phyloP scores from a whole-genome alignment of 2,113 vertebrate genomes.

The Eira barbara region DNA sequence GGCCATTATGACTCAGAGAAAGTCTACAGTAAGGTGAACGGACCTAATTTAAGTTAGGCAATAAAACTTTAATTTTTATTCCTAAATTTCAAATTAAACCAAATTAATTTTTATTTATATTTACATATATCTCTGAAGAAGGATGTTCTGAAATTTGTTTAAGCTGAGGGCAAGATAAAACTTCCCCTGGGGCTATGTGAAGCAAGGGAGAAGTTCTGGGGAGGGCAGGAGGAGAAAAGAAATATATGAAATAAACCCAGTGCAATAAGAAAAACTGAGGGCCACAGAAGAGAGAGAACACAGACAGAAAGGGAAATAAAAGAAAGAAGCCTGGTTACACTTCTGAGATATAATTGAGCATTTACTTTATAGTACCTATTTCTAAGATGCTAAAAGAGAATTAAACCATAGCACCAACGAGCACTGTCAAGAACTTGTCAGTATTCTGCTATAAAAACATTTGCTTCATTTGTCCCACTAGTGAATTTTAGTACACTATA shows the following conservation, averaged over 20 bases:
- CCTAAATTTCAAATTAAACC: slow-evolving; percentile 21
- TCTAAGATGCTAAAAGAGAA: slow-evolving; percentile 10
- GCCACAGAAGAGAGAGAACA: background rate
- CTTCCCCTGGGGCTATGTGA: background rate
- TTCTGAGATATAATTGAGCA: background rate
- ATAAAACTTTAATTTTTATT: slow-evolving; percentile 3
- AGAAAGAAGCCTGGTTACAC: background rate
- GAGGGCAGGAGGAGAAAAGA: background rate
- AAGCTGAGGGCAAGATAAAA: background rate
- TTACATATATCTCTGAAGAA: background rate
- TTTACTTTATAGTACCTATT: background rate
- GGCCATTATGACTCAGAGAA: background rate
- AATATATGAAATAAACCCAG: background rate
- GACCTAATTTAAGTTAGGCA: background rate
- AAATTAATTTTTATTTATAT: background rate
- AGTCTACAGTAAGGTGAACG: background rate
- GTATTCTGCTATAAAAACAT: background rate
- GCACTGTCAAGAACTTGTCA: background rate
- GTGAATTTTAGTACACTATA: background rate
- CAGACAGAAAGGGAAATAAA: background rate
- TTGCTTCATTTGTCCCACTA: slow-evolving; percentile 25
- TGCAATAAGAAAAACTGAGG: slow-evolving; percentile 15
- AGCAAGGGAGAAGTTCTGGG: background rate
- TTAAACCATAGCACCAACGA: background rate
- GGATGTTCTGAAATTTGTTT: background rate